Evolutionary conservation across 2,888 invertebrate species (phyloP).

Genomic region (Prenolepis imparis): DNA sequence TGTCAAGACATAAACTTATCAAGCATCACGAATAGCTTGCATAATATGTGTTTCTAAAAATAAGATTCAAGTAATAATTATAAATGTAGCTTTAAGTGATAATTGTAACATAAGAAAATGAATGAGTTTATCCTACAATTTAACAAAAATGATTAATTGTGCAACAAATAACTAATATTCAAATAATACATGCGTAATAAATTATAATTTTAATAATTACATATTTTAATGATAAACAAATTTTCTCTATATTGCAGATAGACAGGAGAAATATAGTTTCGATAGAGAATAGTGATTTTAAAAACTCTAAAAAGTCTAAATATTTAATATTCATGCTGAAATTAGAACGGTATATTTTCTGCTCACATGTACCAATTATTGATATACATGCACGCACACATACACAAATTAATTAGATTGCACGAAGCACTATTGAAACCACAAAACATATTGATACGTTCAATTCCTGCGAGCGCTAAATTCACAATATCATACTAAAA

Average conservation of each 20-base stretch:
- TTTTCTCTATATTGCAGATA: not conserved
- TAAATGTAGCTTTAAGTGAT: not conserved
- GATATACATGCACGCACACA: no score
- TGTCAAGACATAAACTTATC: not conserved
- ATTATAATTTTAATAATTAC: not conserved
- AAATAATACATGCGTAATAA: not conserved
- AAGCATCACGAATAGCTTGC: not conserved
- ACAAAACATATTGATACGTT: constrained; percentile 32
- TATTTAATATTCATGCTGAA: constrained; percentile 2
- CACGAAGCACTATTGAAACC: constrained; percentile 29
- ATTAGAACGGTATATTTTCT: constrained; percentile 21
- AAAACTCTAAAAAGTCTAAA: not conserved
- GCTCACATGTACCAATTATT: no score
- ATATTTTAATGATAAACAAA: not conserved
- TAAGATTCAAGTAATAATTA: not conserved
- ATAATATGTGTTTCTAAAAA: not conserved
- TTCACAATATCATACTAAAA: constrained; percentile 28
- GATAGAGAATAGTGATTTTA: not conserved
- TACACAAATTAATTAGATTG: constrained; percentile 32
- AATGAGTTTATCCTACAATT: not conserved
- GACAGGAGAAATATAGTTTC: not conserved
- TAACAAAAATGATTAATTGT: not conserved
- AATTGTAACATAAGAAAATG: not conserved
- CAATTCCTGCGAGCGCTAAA: constrained; percentile 21
- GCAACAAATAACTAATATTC: not conserved